A percentile compares a stretch with the other conserved stretches of the same genome.
Evolutionary conservation across 2,888 invertebrate genomes (phyloP).

Genomic region (Spicauda simplicius): DNA sequence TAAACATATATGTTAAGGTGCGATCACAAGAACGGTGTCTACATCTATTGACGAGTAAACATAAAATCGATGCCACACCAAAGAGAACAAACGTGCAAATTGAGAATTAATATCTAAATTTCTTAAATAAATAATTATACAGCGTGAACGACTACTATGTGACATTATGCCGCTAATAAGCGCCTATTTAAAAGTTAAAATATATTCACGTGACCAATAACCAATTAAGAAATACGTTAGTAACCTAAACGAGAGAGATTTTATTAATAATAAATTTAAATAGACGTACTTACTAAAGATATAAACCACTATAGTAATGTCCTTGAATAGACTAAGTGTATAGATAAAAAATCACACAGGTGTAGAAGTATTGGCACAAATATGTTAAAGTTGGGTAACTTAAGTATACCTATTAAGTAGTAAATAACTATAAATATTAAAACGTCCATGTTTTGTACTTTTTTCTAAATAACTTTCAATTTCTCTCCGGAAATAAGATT

Average conservation of each 20-base stretch:
- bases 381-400: too few species aligned
- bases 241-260: not conserved
- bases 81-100: slow-evolving; percentile 6
- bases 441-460: too few species aligned
- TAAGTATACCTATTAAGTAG: too few species aligned
- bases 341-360: too few species aligned
- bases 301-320: too few species aligned
- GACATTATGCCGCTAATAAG: not conserved
- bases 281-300: too few species aligned
- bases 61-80: slow-evolving; percentile 1
- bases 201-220: not conserved
- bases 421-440: too few species aligned
- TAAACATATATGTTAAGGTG: slow-evolving; percentile 5
- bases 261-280: too few species aligned
- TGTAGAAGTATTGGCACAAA: too few species aligned
- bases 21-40: slow-evolving; percentile 1
- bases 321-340: too few species aligned
- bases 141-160: not conserved
- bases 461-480: too few species aligned
- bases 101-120: slow-evolving; percentile 4
- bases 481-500: too few species aligned
- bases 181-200: not conserved
- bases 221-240: not conserved
- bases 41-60: slow-evolving; percentile 6
- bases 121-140: not conserved